These are phyloP conservation scores for Sitobion miscanthi DNA, from an alignment of 1,140 invertebrate species.

Conservation along the genomic window DNA sequence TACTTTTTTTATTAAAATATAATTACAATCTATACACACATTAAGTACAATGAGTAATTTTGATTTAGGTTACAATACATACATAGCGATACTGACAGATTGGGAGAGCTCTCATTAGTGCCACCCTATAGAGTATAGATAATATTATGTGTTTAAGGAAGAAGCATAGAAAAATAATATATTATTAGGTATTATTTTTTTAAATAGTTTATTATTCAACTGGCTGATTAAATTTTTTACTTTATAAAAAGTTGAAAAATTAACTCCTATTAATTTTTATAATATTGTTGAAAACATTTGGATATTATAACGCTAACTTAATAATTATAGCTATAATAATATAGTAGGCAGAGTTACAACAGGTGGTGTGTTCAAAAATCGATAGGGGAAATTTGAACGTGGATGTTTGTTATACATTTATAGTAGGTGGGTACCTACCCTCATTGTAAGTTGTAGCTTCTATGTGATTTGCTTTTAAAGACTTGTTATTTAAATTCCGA, in stretches of 20 bases:
- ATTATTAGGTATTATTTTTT: not conserved
- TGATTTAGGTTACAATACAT: no score
- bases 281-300: not conserved
- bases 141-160: not conserved
- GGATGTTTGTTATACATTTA: not conserved
- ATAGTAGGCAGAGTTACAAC: no score
- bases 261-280: not conserved
- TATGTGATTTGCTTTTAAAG: not conserved
- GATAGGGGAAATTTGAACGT: not conserved
- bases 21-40: no score
- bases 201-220: not conserved
- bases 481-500: not conserved
- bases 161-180: not conserved
- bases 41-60: no score
- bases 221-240: not conserved
- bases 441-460: not conserved
- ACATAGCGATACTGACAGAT: no score
- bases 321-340: no score
- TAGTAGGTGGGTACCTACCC: not conserved
- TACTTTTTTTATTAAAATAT: no score
- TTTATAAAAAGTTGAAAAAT: not conserved
- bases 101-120: no score
- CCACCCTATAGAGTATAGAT: no score
- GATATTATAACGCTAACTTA: not conserved
- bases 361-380: not conserved